Evolutionary conservation across 2,797 vertebrate genomes (phyloP).

Genomic region (Uromys caudimaculatus): DNA sequence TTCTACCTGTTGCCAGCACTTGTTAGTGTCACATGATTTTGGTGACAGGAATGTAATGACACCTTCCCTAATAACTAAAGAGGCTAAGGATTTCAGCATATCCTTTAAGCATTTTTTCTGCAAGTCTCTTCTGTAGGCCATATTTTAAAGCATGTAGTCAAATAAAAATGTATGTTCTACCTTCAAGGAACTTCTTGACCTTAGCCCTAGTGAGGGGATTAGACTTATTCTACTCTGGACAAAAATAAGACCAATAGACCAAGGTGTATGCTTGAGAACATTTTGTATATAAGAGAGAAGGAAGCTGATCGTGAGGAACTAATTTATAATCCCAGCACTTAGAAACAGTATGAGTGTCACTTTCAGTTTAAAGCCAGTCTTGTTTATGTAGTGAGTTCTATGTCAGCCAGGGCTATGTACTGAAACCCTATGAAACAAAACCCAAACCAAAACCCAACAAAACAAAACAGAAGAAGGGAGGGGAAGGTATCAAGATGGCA

Average conservation of each 20-base stretch:
- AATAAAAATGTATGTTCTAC: constrained; percentile 19
- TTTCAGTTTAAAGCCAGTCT: background rate
- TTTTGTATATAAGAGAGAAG: background rate
- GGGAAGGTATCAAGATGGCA: background rate
- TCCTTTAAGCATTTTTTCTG: background rate
- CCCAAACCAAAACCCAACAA: background rate
- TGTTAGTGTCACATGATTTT: background rate
- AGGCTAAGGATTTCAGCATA: background rate
- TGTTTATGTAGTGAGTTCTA: background rate
- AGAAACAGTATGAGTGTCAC: background rate
- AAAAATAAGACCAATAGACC: background rate
- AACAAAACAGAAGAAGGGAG: background rate
- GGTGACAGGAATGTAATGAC: background rate
- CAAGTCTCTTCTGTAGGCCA: background rate
- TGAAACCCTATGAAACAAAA: background rate
- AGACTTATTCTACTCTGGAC: constrained; percentile 5
- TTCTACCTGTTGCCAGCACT: background rate
- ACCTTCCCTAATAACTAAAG: background rate
- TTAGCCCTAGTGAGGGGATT: background rate
- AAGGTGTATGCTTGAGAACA: background rate
- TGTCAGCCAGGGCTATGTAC: background rate
- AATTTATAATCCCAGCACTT: background rate
- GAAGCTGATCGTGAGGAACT: background rate
- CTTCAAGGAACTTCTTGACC: background rate
- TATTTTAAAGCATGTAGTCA: constrained; percentile 4